Percentiles rank a stretch among this genome's conserved stretches.
These are phyloP conservation scores for Petrocephalus sullivani DNA, from an alignment of 2,797 vertebrate genomes.

Conservation along the genomic window DNA sequence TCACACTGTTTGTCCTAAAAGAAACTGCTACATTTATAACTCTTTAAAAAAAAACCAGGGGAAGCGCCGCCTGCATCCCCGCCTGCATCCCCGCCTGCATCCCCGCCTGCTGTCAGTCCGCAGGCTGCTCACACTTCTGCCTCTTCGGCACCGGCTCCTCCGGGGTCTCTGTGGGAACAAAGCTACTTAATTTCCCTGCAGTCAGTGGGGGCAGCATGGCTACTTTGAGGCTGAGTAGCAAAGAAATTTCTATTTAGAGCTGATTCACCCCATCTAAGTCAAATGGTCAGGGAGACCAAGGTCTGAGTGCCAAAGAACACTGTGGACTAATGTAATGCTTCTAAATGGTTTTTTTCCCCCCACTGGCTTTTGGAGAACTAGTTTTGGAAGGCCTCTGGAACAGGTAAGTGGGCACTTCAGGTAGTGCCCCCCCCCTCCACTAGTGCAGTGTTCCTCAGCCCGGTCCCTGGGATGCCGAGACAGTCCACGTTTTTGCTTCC, in stretches of 20 bases:
- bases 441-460: background rate
- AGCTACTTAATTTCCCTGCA: background rate
- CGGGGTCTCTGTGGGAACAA: constrained; percentile 50
- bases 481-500: background rate
- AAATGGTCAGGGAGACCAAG: background rate
- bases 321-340: background rate
- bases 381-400: background rate
- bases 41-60: background rate
- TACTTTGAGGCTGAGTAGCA: background rate
- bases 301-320: background rate
- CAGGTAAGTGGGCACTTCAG: background rate
- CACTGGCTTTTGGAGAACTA: background rate
- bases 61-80: no score
- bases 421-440: background rate
- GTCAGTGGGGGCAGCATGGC: background rate
- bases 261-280: background rate
- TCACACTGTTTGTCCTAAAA: background rate
- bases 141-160: constrained; percentile 77
- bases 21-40: background rate
- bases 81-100: no score
- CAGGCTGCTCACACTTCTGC: constrained; percentile 55
- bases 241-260: background rate
- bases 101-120: background rate
- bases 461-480: background rate
- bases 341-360: background rate